Evolutionary conservation across 1,140 invertebrate species (phyloP).

Genomic region (Drosophila sp.): DNA sequence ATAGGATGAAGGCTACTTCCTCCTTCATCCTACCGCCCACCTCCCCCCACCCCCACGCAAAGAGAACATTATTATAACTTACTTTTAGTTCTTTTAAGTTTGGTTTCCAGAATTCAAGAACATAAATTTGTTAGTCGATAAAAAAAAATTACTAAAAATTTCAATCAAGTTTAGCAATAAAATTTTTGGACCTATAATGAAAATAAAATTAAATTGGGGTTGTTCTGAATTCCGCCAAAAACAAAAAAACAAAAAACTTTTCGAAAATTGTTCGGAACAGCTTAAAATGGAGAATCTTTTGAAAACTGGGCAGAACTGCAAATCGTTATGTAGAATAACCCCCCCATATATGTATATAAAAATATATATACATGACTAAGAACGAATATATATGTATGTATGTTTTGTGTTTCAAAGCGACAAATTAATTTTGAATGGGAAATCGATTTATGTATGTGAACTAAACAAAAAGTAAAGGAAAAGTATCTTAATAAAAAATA

Average conservation of each 20-base stretch:
- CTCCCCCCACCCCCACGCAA: too few species aligned
- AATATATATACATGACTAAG: background rate
- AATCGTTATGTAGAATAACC: background rate
- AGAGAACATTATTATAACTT: background rate
- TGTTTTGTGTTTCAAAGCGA: background rate
- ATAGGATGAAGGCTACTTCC: background rate
- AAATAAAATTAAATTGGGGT: background rate
- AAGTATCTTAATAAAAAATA: background rate
- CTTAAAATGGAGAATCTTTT: background rate
- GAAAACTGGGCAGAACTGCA: background rate
- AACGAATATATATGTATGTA: background rate
- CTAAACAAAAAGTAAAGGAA: background rate
- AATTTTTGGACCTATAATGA: slow-evolving; percentile 1
- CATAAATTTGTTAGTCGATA: background rate
- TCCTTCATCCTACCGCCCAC: background rate
- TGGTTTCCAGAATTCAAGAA: background rate
- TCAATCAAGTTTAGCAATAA: slow-evolving; percentile 19
- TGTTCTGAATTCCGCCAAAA: background rate
- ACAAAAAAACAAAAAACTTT: too few species aligned
- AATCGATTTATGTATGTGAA: slow-evolving; percentile 6
- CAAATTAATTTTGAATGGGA: slow-evolving; percentile 1
- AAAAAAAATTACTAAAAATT: slow-evolving; percentile 24
- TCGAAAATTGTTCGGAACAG: background rate
- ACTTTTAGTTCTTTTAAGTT: background rate
- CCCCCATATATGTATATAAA: background rate